Evolutionary conservation across 1,140 invertebrate genomes (phyloP), one percentile per base, ranked within the genome.

Genomic region (Pogonomyrmex barbatus): DNA sequence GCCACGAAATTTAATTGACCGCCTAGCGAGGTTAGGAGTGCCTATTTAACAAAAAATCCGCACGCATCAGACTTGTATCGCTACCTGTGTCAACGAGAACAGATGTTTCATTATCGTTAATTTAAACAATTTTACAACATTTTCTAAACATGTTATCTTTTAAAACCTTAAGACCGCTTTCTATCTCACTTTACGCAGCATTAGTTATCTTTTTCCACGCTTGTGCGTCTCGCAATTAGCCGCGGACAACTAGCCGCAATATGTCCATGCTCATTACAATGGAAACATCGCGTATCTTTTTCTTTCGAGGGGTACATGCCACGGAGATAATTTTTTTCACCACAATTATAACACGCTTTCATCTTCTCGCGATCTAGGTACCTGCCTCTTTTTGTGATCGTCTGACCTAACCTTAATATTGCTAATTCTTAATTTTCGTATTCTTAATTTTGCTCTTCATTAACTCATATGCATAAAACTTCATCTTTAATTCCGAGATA

Each of bases 31-130:
- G 8, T n/a, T 67, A 2, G 30, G 24, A 6, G 45, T 10, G 14
- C 30, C 12, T 33, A 33, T 54, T 33, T 50, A 10, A 52, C 4
- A 52, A 33, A 73, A 17, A 52, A 10, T 54, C 70, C 14, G 45
- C 45, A 8, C 70, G 30, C 36, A 73, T n/a, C 1, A 73, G 33
- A 33, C 12, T 73, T 33, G 54, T 8, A 0, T 73, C 17, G 14
- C 70, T 73, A 33, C 30, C 70, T 24, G 50, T n/a, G 8, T 73
- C 70, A 52, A 73, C 24, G 3, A 67, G 24, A 4, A n/a, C n/a
- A n/a, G 8, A 10, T 12, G 12, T 2, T 24, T 24, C n/a, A 4
- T 12, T 45, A 10, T 24, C 5, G 45, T 67, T n/a, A 24, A 42
- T 67, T 24, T 42, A 0, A 5, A 67, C 65, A 39, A 12, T 0